Base-by-base conservation (phyloP, 2,113 vertebrate genomes). In the Bufo gargarizans region DNA sequence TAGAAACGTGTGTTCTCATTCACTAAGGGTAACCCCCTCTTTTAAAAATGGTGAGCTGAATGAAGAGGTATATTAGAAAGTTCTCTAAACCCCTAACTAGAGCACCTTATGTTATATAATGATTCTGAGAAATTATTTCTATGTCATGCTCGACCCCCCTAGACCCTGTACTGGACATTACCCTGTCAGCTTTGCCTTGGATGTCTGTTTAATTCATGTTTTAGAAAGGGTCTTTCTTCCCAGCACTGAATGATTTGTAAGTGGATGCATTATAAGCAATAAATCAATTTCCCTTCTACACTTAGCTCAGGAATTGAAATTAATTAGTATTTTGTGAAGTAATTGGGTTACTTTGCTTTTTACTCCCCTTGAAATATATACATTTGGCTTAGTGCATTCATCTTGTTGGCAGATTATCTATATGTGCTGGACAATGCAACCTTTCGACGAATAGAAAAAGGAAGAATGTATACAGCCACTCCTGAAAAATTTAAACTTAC, bases 171-270 rank as follows among this genome's bases (percentile, higher is more conserved):
- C 67, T 71, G 4, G 67, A 22, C 6, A 13, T 14, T 22, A 13
- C 10, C 6, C 12, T 13, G 7, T 56, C 50, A 77, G 89, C n/a
- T 84, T 71, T 33, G 11, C 22, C 22, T 5, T 11, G 9, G 43
- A 3, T 71, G 33, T 45, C 47, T 43, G 13, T 72, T 94, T 93
- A 93, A 91, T 93, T 94, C 90, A 91, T 89, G 92, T 93, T 93
- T 91, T 91, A 92, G 90, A 91, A 91, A 94, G 85, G 87, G 89
- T 86, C 90, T 92, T 89, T 89, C 90, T 92, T 92, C 93, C 90
- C 92, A 92, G 92, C 92, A 94, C 94, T 92, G 94, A 94, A 94
- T 93, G 94, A 94, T 93, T 94, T 94, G 92, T 92, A 93, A 94
- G 93, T 92, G 89, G 92, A 91, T 94, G 92, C 92, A 91, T 93